A percentile compares a stretch with the other conserved stretches of the same genome.
phyloP scores from a whole-genome alignment of 2,888 invertebrate species.

The Drosophila falleni region DNA sequence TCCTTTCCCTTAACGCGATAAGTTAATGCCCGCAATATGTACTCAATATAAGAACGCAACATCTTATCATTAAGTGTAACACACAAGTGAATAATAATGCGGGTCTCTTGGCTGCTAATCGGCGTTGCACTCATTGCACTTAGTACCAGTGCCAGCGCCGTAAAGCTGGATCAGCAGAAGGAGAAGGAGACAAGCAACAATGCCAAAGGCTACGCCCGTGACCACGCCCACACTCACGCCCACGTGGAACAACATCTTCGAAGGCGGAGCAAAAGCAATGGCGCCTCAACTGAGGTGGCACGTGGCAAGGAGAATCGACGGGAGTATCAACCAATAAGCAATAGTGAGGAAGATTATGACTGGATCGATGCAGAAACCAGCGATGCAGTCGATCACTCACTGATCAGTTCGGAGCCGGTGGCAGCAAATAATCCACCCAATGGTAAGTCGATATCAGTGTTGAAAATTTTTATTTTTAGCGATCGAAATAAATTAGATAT shows the following conservation, averaged over 20 bases:
- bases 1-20: slow-evolving; percentile 40
- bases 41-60: slow-evolving; percentile 32
- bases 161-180: slow-evolving; percentile 43
- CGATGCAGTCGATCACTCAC: slow-evolving; percentile 37
- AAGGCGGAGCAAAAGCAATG: slow-evolving; percentile 25
- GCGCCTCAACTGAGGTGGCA: slow-evolving; percentile 5
- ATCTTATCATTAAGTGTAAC: slow-evolving; percentile 39
- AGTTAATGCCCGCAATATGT: slow-evolving; percentile 21
- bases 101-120: slow-evolving; percentile 30
- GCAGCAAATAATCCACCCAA: slow-evolving; percentile 40
- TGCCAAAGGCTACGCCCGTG: slow-evolving; percentile 21
- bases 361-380: slow-evolving; percentile 61
- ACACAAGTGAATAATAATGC: slow-evolving; percentile 39
- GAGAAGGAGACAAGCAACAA: slow-evolving; percentile 35
- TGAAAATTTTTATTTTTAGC: no score
- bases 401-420: slow-evolving; percentile 22
- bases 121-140: slow-evolving; percentile 36
- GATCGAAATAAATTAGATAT: no score
- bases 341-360: slow-evolving; percentile 61
- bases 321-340: slow-evolving; percentile 5
- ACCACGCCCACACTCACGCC: slow-evolving; percentile 2
- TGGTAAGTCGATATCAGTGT: slow-evolving; percentile 48
- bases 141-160: slow-evolving; percentile 35
- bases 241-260: slow-evolving; percentile 9
- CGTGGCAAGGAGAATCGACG: slow-evolving; percentile 29